These are phyloP conservation scores for Notamacropus eugenii DNA, from an alignment of 2,797 vertebrate species.

Conservation along the genomic window DNA sequence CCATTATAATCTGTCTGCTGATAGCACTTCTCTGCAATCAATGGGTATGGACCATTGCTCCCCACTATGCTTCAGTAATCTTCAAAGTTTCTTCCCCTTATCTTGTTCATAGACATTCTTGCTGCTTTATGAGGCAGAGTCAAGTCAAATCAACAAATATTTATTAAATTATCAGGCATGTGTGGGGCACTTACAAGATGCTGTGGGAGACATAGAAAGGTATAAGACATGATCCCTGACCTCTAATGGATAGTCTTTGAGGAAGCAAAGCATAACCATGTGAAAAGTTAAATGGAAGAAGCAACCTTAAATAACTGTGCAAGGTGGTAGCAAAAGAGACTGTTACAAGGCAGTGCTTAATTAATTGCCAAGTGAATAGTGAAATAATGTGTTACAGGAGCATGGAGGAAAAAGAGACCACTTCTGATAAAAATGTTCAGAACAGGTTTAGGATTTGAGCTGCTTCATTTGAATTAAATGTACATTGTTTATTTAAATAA, in stretches of 20 bases:
- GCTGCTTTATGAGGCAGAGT: slow-evolving; percentile 54
- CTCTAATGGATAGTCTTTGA: neutral
- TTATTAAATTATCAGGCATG: slow-evolving; percentile 41
- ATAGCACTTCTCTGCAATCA: neutral
- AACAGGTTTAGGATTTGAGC: neutral
- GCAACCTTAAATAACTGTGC: neutral
- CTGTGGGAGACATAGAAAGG: neutral
- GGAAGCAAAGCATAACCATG: neutral
- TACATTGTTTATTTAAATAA: neutral
- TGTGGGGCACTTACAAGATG: slow-evolving; percentile 45
- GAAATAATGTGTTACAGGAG: neutral
- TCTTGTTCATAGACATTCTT: slow-evolving; percentile 4
- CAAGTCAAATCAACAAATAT: slow-evolving; percentile 19
- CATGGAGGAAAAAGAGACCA: neutral
- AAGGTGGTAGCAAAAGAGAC: neutral
- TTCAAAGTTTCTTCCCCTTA: slow-evolving; percentile 9
- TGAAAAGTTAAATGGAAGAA: neutral
- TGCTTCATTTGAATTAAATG: neutral
- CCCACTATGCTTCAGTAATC: neutral
- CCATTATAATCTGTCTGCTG: neutral
- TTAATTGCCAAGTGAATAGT: slow-evolving; percentile 5
- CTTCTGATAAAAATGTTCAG: neutral
- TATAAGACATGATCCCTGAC: neutral
- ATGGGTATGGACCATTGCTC: neutral
- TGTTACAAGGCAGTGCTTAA: neutral